A percentile compares a stretch with the other conserved stretches of the same genome.
These are phyloP conservation scores for Microplitis deprimator DNA, from an alignment of 2,888 invertebrate genomes.

Conservation along the genomic window DNA sequence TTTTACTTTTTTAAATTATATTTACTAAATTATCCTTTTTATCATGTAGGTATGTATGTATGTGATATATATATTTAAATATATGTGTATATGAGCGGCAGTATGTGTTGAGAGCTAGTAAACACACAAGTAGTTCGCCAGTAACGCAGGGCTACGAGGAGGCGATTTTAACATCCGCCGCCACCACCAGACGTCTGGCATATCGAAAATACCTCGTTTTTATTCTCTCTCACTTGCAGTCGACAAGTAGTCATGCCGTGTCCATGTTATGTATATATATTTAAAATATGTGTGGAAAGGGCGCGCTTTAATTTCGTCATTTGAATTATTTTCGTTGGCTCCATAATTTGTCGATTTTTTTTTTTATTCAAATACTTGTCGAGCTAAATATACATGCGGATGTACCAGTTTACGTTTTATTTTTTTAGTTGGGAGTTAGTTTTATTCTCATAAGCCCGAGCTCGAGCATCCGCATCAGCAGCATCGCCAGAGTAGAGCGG, in stretches of 20 bases:
- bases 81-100: neutral
- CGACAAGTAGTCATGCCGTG: neutral
- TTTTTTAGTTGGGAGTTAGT: neutral
- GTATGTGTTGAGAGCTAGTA: neutral
- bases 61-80: neutral
- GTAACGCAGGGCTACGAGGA: neutral
- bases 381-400: neutral
- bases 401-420: neutral
- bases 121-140: neutral
- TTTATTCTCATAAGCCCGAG: neutral
- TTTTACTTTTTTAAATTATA: neutral
- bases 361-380: too few species aligned
- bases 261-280: neutral
- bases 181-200: constrained; percentile 1
- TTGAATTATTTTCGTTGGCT: neutral
- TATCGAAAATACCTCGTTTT: neutral
- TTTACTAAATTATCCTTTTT: neutral
- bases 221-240: neutral
- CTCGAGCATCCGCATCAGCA: too few species aligned
- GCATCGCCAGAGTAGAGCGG: too few species aligned
- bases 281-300: neutral
- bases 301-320: neutral
- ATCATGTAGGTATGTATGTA: neutral
- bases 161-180: neutral
- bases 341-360: too few species aligned